These are phyloP conservation scores for Platerodrilus igneus DNA, from an alignment of 2,888 invertebrate species.

Conservation along the genomic window DNA sequence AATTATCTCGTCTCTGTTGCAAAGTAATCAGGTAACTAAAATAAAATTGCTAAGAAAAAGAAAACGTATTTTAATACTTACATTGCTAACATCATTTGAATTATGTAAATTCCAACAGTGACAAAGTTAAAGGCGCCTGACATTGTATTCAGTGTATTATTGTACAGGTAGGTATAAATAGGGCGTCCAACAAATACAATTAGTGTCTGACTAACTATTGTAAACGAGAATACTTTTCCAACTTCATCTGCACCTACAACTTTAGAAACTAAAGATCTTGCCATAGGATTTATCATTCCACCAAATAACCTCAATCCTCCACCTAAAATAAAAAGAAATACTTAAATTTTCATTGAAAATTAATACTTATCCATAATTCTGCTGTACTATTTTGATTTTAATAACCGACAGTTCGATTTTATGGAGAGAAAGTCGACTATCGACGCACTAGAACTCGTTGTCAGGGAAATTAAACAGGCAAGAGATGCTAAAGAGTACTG, in stretches of 20 bases:
- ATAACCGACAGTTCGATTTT: too few relatives aligned
- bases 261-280: constrained; percentile 59
- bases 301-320: constrained; percentile 50
- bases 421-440: too few relatives aligned
- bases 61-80: too few relatives aligned
- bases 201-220: constrained; percentile 62
- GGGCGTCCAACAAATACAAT: constrained; percentile 59
- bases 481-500: too few relatives aligned
- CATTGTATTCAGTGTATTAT: constrained; percentile 51
- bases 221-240: constrained; percentile 62
- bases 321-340: constrained; percentile 44
- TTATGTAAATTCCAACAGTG: constrained; percentile 48
- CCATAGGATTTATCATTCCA: constrained; percentile 54
- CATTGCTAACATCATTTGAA: constrained; percentile 51
- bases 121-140: constrained; percentile 59
- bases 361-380: too few relatives aligned
- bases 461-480: too few relatives aligned
- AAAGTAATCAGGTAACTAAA: too few relatives aligned
- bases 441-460: too few relatives aligned
- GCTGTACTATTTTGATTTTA: too few relatives aligned
- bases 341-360: too few relatives aligned
- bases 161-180: constrained; percentile 62
- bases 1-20: too few relatives aligned
- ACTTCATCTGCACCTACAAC: constrained; percentile 56
- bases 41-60: too few relatives aligned